Evolutionary conservation across 1,140 invertebrate genomes (phyloP), one percentile per base, ranked within the genome.

Genomic region (Drosophila lini): DNA sequence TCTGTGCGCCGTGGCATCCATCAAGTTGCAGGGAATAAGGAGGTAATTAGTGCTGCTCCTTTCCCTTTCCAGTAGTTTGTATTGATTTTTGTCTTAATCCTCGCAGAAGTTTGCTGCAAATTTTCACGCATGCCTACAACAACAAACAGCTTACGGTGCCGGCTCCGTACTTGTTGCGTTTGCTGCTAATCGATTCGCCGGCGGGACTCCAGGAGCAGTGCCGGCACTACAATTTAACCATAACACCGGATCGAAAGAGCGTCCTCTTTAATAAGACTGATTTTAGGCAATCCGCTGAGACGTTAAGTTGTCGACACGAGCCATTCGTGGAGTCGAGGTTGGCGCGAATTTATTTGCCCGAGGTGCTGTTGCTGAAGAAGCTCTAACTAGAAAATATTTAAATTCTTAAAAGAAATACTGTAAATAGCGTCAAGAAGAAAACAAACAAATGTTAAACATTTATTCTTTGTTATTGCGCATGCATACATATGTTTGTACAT

Each of bases 91-190:
- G 25, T 5, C 25, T 5, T n/a, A 41, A 48, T 59, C 55, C 70
- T 70, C 11, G 8, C 53, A 94, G 94, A 67, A 82, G 83, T 47
- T 74, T 93, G 31, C 79, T 94, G n/a, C 42, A 89, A 76, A 92
- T 93, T 11, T 95, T 95, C 93, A 93, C 93, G 60, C 78, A 81
- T 64, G 94, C 93, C 32, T 95, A 94, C 75, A 94, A 88, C 73
- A 94, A 92, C 64, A 94, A 93, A 86, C 92, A 93, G 48, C 74
- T 94, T 1, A 89, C 74, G 3, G 94, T 93, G 73, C 93, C 94
- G 41, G 58, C 82, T n/a, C 56, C 78, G 32, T 88, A 88, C 70
- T 67, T 94, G 48, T 74, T 91, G 79, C 81, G 90, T 45, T 32
- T 93, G 36, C 56, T 91, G 5, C 52, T 92, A 13, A 85, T 92